Evolutionary conservation across 2,888 invertebrate genomes (phyloP), one percentile per base, ranked within the genome.

Genomic region (Ceratothoa steindachneri): DNA sequence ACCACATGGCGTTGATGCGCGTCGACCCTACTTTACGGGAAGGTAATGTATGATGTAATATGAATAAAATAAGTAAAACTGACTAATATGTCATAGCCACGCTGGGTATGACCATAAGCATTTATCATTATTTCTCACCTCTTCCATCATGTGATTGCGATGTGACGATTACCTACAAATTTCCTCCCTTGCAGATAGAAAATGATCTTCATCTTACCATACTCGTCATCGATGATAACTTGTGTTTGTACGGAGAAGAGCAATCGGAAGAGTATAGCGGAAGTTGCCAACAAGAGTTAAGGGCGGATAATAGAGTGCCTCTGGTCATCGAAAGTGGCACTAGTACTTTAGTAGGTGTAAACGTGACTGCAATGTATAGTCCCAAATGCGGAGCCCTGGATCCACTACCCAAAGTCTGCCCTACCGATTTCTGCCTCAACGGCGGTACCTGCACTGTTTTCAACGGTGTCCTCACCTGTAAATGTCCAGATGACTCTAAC

Each of bases 181-280:
- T n/a, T n/a, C n/a, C n/a, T n/a, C n/a, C n/a, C n/a, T n/a, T 9
- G 0, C 74, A 78, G 78, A 67, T 78, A n/a, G 71, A 73, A 22
- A 31, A 51, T 12, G 64, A 70, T 28, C 67, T 78, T 41, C 67
- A 68, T 5, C 53, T 76, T 24, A 65, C 68, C 24, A 72, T 78
- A 29, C 51, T 70, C 7, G n/a, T 78, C 12, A 69, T 78, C 15
- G 74, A 78, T 64, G 75, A 71, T 30, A 75, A 78, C 65, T 31
- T 29, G 55, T 78, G 78, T 29, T 66, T 78, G 19, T 78, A 78
- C 22, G n/a, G n/a, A n/a, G 77, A 77, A 60, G 60, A 27, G 12
- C 30, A 60, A 22, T 73, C 73, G 15, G 74, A 73, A 2, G 73
- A 75, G 12, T 30, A 64, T 19, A 28, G 24, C 60, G 30, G 51